phyloP scores from a whole-genome alignment of 2,888 invertebrate species.

The Agrilus biguttatus region DNA sequence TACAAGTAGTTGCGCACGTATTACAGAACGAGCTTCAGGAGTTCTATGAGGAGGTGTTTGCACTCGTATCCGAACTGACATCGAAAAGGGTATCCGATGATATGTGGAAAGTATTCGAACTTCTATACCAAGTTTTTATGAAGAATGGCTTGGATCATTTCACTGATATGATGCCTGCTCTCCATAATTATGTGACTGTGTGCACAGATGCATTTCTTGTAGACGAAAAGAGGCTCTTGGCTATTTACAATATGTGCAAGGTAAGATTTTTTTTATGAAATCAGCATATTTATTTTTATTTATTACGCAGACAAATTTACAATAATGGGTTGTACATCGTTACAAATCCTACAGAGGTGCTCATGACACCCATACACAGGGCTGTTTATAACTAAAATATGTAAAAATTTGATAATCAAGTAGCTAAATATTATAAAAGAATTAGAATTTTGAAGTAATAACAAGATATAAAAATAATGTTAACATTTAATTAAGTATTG shows the following conservation, averaged over 20 bases:
- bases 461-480: too few relatives aligned
- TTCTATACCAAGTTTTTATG: slow-evolving; percentile 80
- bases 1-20: slow-evolving; percentile 78
- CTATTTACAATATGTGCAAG: slow-evolving; percentile 84
- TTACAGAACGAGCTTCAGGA: slow-evolving; percentile 64
- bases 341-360: too few relatives aligned
- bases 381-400: too few relatives aligned
- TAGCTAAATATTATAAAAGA: too few relatives aligned
- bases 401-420: too few relatives aligned
- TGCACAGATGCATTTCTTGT: slow-evolving; percentile 89
- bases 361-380: too few relatives aligned
- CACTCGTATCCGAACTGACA: slow-evolving; percentile 83
- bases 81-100: slow-evolving; percentile 75
- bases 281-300: too few relatives aligned
- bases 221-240: slow-evolving; percentile 75
- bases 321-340: too few relatives aligned
- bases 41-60: slow-evolving; percentile 94
- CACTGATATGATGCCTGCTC: slow-evolving; percentile 95
- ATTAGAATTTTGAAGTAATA: too few relatives aligned
- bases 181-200: slow-evolving; percentile 95
- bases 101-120: slow-evolving; percentile 91
- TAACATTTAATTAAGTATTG: too few relatives aligned
- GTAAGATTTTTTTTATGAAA: too few relatives aligned
- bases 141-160: slow-evolving; percentile 94
- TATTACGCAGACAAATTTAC: too few relatives aligned